Conservation (phyloP, 2,113 vertebrate genomes). For the Clarias macrocephalus region DNA sequence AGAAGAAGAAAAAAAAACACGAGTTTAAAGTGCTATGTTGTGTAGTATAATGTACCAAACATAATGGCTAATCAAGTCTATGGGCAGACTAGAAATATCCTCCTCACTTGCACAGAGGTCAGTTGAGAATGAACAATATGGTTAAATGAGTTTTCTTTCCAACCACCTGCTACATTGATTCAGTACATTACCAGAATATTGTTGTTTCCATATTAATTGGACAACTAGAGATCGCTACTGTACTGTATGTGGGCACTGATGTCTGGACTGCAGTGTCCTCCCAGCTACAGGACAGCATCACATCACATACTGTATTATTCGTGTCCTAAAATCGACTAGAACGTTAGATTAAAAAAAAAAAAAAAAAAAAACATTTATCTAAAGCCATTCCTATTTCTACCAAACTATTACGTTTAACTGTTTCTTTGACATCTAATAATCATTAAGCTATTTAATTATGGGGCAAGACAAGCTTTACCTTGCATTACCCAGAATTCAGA, state of each 20-base stretch:
- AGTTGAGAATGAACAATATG: neutral
- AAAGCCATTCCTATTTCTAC: neutral
- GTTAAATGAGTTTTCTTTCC: neutral
- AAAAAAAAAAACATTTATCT: neutral
- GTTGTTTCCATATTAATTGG: neutral
- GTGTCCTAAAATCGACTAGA: neutral
- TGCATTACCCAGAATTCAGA: conserved; percentile 46
- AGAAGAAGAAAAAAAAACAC: neutral
- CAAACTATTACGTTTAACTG: neutral
- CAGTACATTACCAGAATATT: neutral
- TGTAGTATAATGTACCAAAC: neutral
- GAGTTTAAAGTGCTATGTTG: neutral
- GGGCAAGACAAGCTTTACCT: conserved; percentile 54
- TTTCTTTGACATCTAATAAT: conserved; percentile 27
- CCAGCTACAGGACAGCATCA: neutral
- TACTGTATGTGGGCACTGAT: neutral
- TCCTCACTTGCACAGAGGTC: neutral
- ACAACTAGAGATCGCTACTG: neutral
- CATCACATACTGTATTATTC: neutral
- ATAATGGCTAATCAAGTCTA: neutral
- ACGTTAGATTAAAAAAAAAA: neutral
- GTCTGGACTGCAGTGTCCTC: neutral
- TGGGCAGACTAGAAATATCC: neutral
- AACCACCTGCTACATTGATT: neutral
- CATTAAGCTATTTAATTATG: conserved; percentile 57